phyloP scores from a whole-genome alignment of 1,140 invertebrate genomes.

The Streblospio benedicti region DNA sequence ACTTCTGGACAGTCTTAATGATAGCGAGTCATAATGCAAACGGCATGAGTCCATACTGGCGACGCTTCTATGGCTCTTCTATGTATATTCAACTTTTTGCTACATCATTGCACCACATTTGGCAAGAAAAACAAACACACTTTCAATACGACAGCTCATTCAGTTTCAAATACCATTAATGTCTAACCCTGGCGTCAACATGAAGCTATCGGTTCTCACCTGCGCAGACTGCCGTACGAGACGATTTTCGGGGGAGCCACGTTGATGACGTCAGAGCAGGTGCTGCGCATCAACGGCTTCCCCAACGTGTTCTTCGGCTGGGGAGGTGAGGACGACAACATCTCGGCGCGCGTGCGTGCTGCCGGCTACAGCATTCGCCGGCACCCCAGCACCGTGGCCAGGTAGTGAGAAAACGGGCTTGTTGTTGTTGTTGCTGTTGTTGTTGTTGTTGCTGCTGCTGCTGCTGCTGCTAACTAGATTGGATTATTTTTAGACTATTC shows the following conservation, averaged over 20 bases:
- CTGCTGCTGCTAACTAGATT: too few species aligned
- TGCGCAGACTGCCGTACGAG: constrained; percentile 43
- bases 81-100: neutral
- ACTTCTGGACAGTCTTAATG: too few species aligned
- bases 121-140: too few species aligned
- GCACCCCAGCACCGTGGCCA: neutral
- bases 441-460: too few species aligned
- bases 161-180: neutral
- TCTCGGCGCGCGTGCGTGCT: constrained; percentile 20
- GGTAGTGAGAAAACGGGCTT: too few species aligned
- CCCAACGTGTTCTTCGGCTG: constrained; percentile 76
- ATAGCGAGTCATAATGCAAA: too few species aligned
- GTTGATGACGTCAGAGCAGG: constrained; percentile 9
- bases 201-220: constrained; percentile 50
- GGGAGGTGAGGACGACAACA: constrained; percentile 48
- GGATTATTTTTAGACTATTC: too few species aligned
- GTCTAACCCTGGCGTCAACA: neutral
- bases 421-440: neutral
- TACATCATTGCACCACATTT: too few species aligned
- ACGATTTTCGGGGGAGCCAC: constrained; percentile 17
- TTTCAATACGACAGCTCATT: neutral
- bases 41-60: too few species aligned
- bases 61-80: neutral
- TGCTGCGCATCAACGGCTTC: constrained; percentile 70
- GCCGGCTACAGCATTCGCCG: neutral